Evolutionary conservation across 2,888 invertebrate species (phyloP).

Genomic region (Idaea aversata): DNA sequence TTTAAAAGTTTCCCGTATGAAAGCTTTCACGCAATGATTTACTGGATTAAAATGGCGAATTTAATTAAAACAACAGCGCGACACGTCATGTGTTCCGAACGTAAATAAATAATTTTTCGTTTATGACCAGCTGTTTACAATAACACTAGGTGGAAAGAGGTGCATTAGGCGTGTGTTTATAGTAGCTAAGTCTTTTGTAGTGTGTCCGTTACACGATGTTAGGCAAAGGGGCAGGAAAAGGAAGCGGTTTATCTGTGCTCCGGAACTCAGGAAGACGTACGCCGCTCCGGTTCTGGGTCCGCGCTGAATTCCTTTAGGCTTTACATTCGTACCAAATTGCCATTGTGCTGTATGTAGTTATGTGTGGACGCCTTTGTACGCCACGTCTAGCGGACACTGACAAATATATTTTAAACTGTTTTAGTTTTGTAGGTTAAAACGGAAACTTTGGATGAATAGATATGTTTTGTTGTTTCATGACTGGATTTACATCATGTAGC

Average conservation of each 20-base stretch:
- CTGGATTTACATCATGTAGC: no score
- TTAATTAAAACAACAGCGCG: conserved; percentile 17
- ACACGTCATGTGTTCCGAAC: conserved; percentile 12
- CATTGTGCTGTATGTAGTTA: conserved; percentile 41
- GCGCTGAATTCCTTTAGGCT: conserved; percentile 68
- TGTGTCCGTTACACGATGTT: conserved; percentile 71
- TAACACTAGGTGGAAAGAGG: conserved; percentile 48
- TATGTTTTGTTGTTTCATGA: no score
- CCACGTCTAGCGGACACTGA: conserved; percentile 21
- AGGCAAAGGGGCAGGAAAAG: conserved; percentile 75
- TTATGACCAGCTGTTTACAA: conserved; percentile 30
- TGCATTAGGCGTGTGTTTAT: conserved; percentile 52
- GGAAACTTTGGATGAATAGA: background rate
- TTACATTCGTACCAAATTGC: conserved; percentile 59
- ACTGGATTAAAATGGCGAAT: conserved; percentile 14
- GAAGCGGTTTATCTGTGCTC: conserved; percentile 77
- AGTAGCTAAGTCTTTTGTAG: conserved; percentile 67
- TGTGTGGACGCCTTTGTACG: conserved; percentile 27
- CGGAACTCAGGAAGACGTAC: conserved; percentile 76
- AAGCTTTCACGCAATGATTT: conserved; percentile 14
- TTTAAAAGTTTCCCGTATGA: conserved; percentile 11
- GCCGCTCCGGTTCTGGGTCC: conserved; percentile 43
- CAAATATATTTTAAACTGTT: conserved; percentile 22
- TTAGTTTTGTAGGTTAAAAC: conserved; percentile 13
- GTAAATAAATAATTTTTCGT: conserved; percentile 26